A percentile compares a stretch with the other conserved stretches of the same genome.
phyloP scores from a whole-genome alignment of 2,797 vertebrate genomes.

The Artibeus jamaicensis region DNA sequence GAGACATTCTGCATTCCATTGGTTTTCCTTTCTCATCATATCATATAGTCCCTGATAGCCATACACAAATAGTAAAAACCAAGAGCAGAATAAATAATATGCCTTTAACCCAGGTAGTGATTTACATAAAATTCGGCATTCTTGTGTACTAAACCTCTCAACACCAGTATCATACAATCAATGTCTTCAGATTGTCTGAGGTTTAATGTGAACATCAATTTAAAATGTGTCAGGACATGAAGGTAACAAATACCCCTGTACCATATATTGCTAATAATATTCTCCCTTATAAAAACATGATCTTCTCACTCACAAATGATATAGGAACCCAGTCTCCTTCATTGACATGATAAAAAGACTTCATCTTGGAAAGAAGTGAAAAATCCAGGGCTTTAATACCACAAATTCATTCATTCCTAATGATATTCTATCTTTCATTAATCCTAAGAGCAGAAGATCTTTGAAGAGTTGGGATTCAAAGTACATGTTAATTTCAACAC shows the following conservation, averaged over 20 bases:
- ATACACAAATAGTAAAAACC: background rate
- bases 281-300: background rate
- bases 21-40: constrained; percentile 15
- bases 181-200: constrained; percentile 21
- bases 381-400: background rate
- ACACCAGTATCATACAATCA: background rate
- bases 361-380: background rate
- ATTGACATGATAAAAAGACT: background rate
- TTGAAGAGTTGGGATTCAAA: background rate
- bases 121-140: constrained; percentile 35
- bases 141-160: background rate
- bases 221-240: constrained; percentile 5
- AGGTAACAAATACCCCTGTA: constrained; percentile 17
- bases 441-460: background rate
- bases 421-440: background rate
- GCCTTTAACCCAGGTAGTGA: background rate
- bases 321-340: background rate
- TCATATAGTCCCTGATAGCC: background rate
- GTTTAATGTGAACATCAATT: constrained; percentile 18
- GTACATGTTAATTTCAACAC: constrained; percentile 9
- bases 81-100: constrained; percentile 27
- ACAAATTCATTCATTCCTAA: constrained; percentile 7
- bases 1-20: background rate
- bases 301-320: background rate
- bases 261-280: background rate